Evolutionary conservation across 2,888 invertebrate species (phyloP), one percentile per base, ranked within the genome.

Genomic region (Diplolepis rosae): DNA sequence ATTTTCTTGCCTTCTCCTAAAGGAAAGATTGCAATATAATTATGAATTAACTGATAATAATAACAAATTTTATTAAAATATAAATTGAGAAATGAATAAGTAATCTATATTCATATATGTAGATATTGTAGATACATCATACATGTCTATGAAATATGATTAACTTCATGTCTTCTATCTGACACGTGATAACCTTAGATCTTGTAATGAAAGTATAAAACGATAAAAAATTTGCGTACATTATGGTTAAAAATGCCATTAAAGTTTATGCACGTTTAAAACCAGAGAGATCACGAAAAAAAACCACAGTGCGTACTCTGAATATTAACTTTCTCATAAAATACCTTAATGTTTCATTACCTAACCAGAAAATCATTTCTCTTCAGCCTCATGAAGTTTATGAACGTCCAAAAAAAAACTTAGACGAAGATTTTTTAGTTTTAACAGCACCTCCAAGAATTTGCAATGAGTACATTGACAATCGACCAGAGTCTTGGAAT

Each of bases 401-500:
- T 74, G 81, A 76, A 35, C 79, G 83, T 27, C 83, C 83, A 2
- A 80, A 76, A 35, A 80, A 80, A 54, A 76, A 81, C 30, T 54
- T 61, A 15, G 73, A 83, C 1, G 80, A 85, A 52, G 85, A 85
- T 70, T 81, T 80, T 70, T 61, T 85, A 15, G 70, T 80, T 15
- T 54, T 85, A 1, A 75, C 76, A 1, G 77, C 80, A 1, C 65
- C 76, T 3, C 68, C 68, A 11, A 83, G 77, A 68, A n/a, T 68
- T 0, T 67, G 30, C 5, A 27, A 74, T 24, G 84, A 85, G 22
- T 83, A 79, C 56, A 81, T 84, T 4, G 83, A 85, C 68, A 82
- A 85, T 77, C 83, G 85, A 11, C 82, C 84, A 4, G 85, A 85
- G 66, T 79, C 79, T 6, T 85, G 85, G 85, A 82, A 82, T 70